phyloP scores from a whole-genome alignment of 2,888 invertebrate species.

The Vannuccia rotundouncinata region DNA sequence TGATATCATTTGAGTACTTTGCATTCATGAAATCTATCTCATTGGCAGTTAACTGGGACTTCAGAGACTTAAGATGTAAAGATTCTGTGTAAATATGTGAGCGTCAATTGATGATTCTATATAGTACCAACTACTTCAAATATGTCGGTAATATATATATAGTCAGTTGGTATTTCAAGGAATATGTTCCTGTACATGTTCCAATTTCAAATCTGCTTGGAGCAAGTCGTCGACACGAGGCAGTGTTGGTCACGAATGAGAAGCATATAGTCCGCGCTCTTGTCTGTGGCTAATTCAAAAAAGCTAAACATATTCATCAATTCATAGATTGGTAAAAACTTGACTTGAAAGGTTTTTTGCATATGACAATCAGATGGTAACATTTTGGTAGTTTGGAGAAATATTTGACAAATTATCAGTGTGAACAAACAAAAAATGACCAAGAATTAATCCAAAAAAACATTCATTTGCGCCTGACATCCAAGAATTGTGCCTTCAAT shows the following conservation, averaged over 20 bases:
- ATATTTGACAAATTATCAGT: too few relatives aligned
- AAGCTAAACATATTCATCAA: too few relatives aligned
- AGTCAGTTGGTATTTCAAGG: too few relatives aligned
- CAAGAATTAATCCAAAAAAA: too few relatives aligned
- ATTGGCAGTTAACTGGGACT: background rate
- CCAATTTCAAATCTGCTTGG: background rate
- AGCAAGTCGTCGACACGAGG: background rate
- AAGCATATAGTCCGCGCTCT: background rate
- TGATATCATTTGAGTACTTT: background rate
- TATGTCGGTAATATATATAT: too few relatives aligned
- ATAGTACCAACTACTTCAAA: too few relatives aligned
- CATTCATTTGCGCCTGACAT: background rate
- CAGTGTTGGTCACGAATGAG: background rate
- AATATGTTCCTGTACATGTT: background rate
- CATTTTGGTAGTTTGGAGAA: too few relatives aligned
- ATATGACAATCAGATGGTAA: too few relatives aligned
- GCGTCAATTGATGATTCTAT: background rate
- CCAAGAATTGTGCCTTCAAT: background rate
- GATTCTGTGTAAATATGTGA: background rate
- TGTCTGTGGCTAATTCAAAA: too few relatives aligned
- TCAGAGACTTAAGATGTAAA: background rate
- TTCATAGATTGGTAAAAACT: too few relatives aligned
- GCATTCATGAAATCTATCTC: background rate
- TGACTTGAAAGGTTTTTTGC: too few relatives aligned
- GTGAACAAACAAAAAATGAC: too few relatives aligned